Base-by-base conservation (phyloP, 2,797 vertebrate genomes). In the Dendrocincla fuliginosa region DNA sequence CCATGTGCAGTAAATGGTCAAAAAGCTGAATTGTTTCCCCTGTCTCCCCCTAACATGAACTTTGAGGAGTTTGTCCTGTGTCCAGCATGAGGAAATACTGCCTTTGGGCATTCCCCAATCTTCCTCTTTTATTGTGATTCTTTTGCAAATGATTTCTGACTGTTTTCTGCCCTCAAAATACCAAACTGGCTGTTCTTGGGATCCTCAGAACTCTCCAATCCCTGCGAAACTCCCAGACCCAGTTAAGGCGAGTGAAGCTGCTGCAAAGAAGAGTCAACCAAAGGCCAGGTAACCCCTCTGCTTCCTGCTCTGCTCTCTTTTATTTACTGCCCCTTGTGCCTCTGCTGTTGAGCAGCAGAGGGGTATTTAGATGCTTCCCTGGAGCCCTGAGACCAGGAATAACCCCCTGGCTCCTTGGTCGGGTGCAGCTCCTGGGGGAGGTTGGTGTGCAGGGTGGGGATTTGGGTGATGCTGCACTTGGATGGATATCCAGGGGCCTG, bases 211-310 rank as follows among this genome's bases (percentile, higher is more conserved):
- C 95, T 98, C 98, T 80, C 92, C 97, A 53, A 99, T 99, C 97
- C 99, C 99, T 87, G 83, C 98, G 89, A 99, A 99, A 95, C 99
- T 99, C 93, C 99, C 99, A 67, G 99, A 99, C 91, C 99, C 99
- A 8, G 98, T 99, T 94, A 99, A 98, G 99, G 98, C 99, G 53
- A 99, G 99, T 82, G 99, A 99, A 97, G 99, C 99, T 82, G 98
- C 99, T 97, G 99, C 99, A 92, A 99, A 99, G 98, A 99, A 99
- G 98, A 99, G 98, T 96, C 99, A 99, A 92, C 98, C 98, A 90
- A 99, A 99, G 98, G 98, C 99, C 97, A 99, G 99, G 99, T 99
- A 95, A 98, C 52, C 52, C 16, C 35, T 22, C 33, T 59, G 61
- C 59, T 7, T 70, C 55, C 12, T 35, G 14, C 52, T 70, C 35